phyloP scores from a whole-genome alignment of 2,797 vertebrate genomes.

The Parauchenoglanis punctatus region DNA sequence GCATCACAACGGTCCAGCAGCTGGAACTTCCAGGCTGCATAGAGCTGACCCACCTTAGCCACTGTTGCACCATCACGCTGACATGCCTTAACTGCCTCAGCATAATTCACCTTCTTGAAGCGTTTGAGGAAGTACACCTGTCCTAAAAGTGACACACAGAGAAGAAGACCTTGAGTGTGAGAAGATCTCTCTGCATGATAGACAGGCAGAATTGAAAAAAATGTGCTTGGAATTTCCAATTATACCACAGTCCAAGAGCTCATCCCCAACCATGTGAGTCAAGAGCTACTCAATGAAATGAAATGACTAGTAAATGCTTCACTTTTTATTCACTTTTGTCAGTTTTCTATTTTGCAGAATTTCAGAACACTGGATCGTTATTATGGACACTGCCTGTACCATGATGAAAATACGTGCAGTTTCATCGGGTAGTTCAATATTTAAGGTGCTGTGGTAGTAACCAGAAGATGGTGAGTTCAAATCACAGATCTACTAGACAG shows the following conservation, averaged over 20 bases:
- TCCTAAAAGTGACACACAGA: conserved; percentile 68
- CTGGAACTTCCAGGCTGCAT: conserved; percentile 92
- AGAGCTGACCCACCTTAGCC: conserved; percentile 93
- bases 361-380: conserved; percentile 50
- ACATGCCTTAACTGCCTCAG: conserved; percentile 85
- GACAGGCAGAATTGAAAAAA: neutral
- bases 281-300: conserved; percentile 52
- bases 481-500: neutral
- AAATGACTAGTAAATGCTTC: conserved; percentile 59
- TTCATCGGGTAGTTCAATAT: conserved; percentile 22
- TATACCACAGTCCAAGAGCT: conserved; percentile 44
- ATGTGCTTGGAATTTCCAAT: conserved; percentile 63
- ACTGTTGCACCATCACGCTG: conserved; percentile 77
- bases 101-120: conserved; percentile 88
- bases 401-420: conserved; percentile 25
- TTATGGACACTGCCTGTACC: neutral
- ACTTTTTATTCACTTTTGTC: conserved; percentile 38
- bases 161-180: neutral
- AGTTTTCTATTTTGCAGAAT: neutral
- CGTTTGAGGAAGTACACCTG: conserved; percentile 93
- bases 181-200: neutral
- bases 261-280: neutral
- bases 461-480: neutral
- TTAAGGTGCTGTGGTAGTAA: neutral
- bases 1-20: conserved; percentile 92